phyloP scores from a whole-genome alignment of 2,797 vertebrate species.

The Bradypodion ventrale region DNA sequence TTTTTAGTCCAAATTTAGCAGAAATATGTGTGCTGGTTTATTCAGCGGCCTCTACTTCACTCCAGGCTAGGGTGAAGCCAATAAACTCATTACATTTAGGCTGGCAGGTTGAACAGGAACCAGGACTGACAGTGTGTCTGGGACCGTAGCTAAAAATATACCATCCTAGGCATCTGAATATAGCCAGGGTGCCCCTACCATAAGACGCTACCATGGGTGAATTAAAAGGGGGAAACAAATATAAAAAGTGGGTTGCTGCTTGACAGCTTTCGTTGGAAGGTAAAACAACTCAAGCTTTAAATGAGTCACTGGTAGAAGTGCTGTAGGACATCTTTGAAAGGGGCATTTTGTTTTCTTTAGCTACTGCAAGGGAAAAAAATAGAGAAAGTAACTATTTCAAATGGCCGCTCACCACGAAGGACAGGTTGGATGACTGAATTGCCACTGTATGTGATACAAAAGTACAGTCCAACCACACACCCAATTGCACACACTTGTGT shows the following conservation, averaged over 20 bases:
- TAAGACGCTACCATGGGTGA: too few relatives aligned
- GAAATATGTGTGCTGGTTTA: constrained; percentile 67
- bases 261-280: background rate
- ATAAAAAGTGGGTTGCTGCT: background rate
- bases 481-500: too few relatives aligned
- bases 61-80: constrained; percentile 58
- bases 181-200: background rate
- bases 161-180: background rate
- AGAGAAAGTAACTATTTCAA: background rate
- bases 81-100: constrained; percentile 55
- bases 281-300: background rate
- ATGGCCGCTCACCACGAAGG: background rate
- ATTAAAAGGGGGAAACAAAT: background rate
- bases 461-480: background rate
- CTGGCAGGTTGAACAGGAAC: constrained; percentile 54
- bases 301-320: background rate
- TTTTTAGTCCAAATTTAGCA: constrained; percentile 77
- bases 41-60: constrained; percentile 63
- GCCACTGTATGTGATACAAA: background rate
- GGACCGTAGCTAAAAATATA: constrained; percentile 34
- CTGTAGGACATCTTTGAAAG: background rate
- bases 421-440: background rate
- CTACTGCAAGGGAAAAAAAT: background rate
- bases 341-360: background rate
- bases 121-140: constrained; percentile 22